Evolutionary conservation across 2,113 vertebrate species (phyloP).

Genomic region (Pheucticus melanocephalus): DNA sequence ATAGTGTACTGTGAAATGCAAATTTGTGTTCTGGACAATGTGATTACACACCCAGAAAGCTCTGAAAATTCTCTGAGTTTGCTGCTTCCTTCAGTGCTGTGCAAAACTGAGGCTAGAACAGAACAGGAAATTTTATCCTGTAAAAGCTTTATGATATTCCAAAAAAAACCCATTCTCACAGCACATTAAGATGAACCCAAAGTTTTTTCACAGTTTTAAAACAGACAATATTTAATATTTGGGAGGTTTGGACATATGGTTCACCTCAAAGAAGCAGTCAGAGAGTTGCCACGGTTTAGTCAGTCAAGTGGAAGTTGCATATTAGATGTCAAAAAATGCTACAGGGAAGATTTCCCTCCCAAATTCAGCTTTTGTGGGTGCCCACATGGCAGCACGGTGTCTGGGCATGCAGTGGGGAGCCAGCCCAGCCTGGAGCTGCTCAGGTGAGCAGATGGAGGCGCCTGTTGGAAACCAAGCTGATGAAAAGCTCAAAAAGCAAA

Average conservation of each 20-base stretch:
- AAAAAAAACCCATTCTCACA: neutral
- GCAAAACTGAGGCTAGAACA: neutral
- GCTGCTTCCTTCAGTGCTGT: neutral
- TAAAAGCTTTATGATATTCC: neutral
- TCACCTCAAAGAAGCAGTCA: neutral
- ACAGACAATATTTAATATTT: neutral
- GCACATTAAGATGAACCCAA: neutral
- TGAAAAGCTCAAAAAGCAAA: neutral
- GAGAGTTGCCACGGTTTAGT: neutral
- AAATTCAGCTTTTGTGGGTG: neutral
- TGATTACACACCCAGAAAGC: neutral
- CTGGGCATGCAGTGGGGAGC: neutral
- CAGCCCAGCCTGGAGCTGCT: neutral
- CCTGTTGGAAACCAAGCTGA: neutral
- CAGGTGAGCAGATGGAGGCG: neutral
- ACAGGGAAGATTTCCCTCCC: neutral
- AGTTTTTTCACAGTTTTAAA: neutral
- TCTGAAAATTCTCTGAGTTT: neutral
- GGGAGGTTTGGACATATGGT: neutral
- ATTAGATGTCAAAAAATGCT: neutral
- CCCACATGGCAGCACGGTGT: neutral
- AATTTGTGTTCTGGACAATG: neutral
- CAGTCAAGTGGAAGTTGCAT: neutral
- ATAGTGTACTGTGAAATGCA: accelerated
- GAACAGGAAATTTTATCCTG: neutral